Conservation (phyloP, 2,113 vertebrate species). For the Clinocottus analis region DNA sequence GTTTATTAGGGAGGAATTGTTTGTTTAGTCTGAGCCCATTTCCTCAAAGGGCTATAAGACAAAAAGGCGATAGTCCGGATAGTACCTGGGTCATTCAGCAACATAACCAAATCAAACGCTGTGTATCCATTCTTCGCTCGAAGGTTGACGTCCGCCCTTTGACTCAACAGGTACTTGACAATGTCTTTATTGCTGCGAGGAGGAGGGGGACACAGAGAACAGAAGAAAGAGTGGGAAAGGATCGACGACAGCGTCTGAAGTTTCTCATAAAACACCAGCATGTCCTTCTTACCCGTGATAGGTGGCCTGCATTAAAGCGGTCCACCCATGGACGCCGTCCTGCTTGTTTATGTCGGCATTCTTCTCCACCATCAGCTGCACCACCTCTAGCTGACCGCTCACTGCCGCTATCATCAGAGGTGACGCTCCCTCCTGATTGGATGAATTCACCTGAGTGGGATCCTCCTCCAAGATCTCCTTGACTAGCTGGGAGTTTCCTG, state of each 20-base stretch:
- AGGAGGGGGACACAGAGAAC: background rate
- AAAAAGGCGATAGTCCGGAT: conserved; percentile 15
- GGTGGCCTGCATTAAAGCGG: conserved; percentile 97
- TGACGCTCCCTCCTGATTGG: conserved; percentile 93
- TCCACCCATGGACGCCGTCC: conserved; percentile 95
- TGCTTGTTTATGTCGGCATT: conserved; percentile 92
- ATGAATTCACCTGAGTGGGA: conserved; percentile 89
- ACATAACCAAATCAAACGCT: conserved; percentile 97
- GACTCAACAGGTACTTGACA: conserved; percentile 94
- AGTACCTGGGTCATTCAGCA: conserved; percentile 94
- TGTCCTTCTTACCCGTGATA: conserved; percentile 90
- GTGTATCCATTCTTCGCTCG: conserved; percentile 97
- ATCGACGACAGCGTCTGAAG: background rate
- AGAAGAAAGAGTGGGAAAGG: background rate
- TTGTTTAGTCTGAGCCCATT: background rate
- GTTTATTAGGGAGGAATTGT: background rate
- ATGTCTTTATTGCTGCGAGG: conserved; percentile 91
- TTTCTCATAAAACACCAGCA: background rate
- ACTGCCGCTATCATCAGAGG: conserved; percentile 97
- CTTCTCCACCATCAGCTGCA: conserved; percentile 94
- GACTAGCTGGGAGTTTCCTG: conserved; percentile 93
- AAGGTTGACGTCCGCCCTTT: conserved; percentile 93
- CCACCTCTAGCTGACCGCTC: conserved; percentile 91
- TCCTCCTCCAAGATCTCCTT: conserved; percentile 96
- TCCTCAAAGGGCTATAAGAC: background rate